Evolutionary conservation across 2,888 invertebrate species (phyloP).

Genomic region (Teleiodes luculella): DNA sequence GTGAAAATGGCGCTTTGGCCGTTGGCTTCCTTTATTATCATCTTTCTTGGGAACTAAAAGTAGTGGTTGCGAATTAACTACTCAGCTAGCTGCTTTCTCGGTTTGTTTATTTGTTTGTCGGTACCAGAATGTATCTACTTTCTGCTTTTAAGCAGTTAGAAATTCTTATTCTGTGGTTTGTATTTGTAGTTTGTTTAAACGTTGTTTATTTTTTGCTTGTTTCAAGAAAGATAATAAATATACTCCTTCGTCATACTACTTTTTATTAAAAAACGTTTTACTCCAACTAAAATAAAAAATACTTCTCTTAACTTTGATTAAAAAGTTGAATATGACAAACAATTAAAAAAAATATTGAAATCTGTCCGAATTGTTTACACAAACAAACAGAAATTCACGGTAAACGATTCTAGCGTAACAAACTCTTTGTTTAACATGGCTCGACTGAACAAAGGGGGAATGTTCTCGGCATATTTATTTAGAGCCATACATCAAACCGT

Average conservation of each 20-base stretch:
- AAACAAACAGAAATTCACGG: background rate
- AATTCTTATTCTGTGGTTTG: background rate
- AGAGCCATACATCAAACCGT: conserved; percentile 18
- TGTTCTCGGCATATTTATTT: conserved; percentile 20
- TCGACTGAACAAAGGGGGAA: conserved; percentile 11
- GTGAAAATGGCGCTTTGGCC: conserved; percentile 10
- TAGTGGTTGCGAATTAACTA: conserved; percentile 5
- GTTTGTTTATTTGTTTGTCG: conserved; percentile 1
- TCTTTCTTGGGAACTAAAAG: conserved; percentile 6
- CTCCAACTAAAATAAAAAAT: too few relatives aligned
- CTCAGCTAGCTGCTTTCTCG: conserved; percentile 3
- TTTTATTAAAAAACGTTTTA: too few relatives aligned
- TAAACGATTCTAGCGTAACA: background rate
- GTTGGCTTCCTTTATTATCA: conserved; percentile 12
- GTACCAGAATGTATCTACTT: background rate
- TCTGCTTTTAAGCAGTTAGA: background rate
- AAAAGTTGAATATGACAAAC: background rate
- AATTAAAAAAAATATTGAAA: background rate
- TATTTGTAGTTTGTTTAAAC: background rate
- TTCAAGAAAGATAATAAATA: background rate
- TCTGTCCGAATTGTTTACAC: background rate
- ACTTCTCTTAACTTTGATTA: too few relatives aligned
- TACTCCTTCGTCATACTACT: too few relatives aligned
- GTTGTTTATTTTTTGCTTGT: background rate
- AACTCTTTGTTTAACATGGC: conserved; percentile 3